Percentiles rank a stretch among this genome's conserved stretches.
These are phyloP conservation scores for Dendrocopos noguchii DNA, from an alignment of 2,113 vertebrate genomes.

Conservation along the genomic window DNA sequence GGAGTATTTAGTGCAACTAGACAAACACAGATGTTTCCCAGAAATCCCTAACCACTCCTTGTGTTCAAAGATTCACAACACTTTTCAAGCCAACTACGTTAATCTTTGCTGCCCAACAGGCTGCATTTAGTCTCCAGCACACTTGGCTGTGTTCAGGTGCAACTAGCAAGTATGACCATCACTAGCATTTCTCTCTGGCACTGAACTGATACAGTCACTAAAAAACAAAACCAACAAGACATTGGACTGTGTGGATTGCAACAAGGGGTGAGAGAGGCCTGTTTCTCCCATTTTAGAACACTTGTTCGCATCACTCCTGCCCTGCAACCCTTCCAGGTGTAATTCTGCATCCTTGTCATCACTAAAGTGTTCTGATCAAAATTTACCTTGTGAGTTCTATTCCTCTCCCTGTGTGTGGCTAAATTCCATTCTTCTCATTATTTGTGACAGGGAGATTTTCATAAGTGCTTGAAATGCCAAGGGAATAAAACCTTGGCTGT, in stretches of 20 bases:
- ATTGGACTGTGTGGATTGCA: fast-evolving
- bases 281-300: neutral
- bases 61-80: neutral
- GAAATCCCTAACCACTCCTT: neutral
- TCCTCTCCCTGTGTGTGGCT: neutral
- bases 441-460: neutral
- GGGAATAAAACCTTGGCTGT: neutral
- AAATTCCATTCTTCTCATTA: neutral
- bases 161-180: neutral
- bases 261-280: neutral
- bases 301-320: neutral
- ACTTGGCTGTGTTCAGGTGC: neutral
- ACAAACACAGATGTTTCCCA: slow-evolving; percentile 54
- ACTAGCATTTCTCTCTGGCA: neutral
- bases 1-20: slow-evolving; percentile 29
- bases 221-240: neutral
- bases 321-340: neutral
- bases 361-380: neutral
- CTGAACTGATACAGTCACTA: neutral
- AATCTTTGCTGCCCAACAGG: neutral
- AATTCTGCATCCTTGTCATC: neutral
- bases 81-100: slow-evolving; percentile 23
- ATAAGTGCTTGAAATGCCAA: neutral
- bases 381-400: neutral
- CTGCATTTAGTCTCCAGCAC: neutral